Percentiles rank a stretch among this genome's conserved stretches.
Evolutionary conservation across 2,797 vertebrate genomes (phyloP).

Genomic region (Carcharodon carcharias): DNA sequence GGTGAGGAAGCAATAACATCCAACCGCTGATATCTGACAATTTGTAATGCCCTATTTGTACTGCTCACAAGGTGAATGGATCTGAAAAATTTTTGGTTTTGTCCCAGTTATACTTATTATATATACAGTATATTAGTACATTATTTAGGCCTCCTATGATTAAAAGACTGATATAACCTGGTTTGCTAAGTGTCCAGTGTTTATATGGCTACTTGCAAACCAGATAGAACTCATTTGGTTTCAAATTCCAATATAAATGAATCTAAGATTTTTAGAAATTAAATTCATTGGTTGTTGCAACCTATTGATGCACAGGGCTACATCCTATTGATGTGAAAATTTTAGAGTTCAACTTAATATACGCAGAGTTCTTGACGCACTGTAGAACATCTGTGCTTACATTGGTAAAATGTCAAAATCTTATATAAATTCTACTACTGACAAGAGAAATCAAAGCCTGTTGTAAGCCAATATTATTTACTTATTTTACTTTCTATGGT

Average conservation of each 20-base stretch:
- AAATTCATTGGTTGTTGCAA: neutral
- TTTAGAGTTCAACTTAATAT: neutral
- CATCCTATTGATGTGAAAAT: neutral
- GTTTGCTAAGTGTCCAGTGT: neutral
- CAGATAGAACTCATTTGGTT: neutral
- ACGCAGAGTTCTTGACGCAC: neutral
- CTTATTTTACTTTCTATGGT: neutral
- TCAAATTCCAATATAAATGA: neutral
- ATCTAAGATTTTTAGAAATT: neutral
- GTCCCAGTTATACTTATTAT: neutral
- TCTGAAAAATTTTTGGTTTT: neutral
- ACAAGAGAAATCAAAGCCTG: neutral
- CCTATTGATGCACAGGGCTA: too few species aligned
- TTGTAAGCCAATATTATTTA: conserved; percentile 4
- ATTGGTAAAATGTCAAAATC: conserved; percentile 16
- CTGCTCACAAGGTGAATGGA: neutral
- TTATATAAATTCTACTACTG: neutral
- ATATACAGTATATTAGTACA: neutral
- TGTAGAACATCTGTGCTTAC: neutral
- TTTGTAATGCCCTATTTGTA: neutral
- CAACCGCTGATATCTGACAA: neutral
- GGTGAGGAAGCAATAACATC: neutral
- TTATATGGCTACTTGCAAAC: neutral
- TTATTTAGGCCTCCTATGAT: neutral
- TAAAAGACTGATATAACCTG: neutral